Evolutionary conservation across 2,113 vertebrate genomes (phyloP), one percentile per base, ranked within the genome.

Genomic region (Ciconia boyciana): DNA sequence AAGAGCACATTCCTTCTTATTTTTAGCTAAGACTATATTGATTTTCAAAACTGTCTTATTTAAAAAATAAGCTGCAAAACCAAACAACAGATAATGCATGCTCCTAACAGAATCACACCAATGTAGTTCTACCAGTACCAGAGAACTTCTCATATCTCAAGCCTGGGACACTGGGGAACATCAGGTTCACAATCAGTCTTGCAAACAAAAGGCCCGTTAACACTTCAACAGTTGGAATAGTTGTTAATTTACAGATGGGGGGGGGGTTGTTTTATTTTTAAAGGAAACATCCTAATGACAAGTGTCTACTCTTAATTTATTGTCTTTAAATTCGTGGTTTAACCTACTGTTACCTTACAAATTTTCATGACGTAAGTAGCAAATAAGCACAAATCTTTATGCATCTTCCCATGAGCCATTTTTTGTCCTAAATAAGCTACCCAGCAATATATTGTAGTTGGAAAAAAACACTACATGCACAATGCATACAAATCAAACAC

Each of bases 331-430:
- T 88, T 92, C 4, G 4, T 83, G 5, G 2, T 96, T 94, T 92
- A 93, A 92, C 94, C 92, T 94, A 57, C 5, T 36, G 95, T 88
- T 87, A 90, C 39, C 57, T 81, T 68, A 74, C 78, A 94, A 91
- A 94, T 97, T 97, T 96, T 96, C 92, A 94, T 43, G 66, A 85
- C 9, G 6, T 83, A 94, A 94, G 93, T 78, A 96, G 95, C 86
- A 97, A 97, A 94, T 97, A 91, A 97, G 96, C 88, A 97, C 89
- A 98, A 98, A 98, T 98, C 98, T 98, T 98, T 98, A 98, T 98
- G 98, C 96, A 98, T 98, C 98, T 98, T 98, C 98, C 98, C 98
- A 98, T 98, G 98, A 98, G 98, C 98, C 98, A 81, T 98, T 98
- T 98, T 98, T 97, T 94, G 70, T 97, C 98, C 98, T 98, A 90